These are phyloP conservation scores for Ochropleura leucogaster DNA, from an alignment of 2,888 invertebrate species.

Conservation along the genomic window DNA sequence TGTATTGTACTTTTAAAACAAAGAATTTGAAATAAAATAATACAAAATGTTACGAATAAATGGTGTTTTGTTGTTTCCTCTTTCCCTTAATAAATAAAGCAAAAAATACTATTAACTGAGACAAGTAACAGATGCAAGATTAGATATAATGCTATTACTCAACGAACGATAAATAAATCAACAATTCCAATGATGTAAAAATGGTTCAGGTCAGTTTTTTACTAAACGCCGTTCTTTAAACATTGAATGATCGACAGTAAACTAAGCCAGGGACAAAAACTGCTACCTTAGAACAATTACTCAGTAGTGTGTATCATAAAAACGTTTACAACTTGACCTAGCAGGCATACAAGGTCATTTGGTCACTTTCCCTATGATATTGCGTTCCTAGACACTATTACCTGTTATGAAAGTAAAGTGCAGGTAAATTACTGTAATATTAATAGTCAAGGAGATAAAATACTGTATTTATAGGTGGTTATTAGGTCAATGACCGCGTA, in stretches of 20 bases:
- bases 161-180: constrained; percentile 38
- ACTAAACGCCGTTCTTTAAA: constrained; percentile 17
- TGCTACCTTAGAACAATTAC: constrained; percentile 53
- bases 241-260: constrained; percentile 53
- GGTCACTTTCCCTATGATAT: constrained; percentile 58
- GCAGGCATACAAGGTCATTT: constrained; percentile 53
- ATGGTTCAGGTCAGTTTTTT: constrained; percentile 39
- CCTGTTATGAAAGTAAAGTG: constrained; percentile 33
- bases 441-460: constrained; percentile 4
- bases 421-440: constrained; percentile 18
- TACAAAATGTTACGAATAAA: constrained; percentile 75
- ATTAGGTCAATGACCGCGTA: constrained; percentile 30
- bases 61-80: constrained; percentile 62
- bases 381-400: constrained; percentile 28
- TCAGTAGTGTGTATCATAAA: constrained; percentile 48
- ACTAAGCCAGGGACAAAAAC: constrained; percentile 62
- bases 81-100: neutral
- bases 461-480: constrained; percentile 8
- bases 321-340: constrained; percentile 60
- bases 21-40: constrained; percentile 81
- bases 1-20: constrained; percentile 83
- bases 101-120: constrained; percentile 1
- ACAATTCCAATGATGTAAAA: constrained; percentile 39
- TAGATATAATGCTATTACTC: constrained; percentile 37
- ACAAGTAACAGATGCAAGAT: constrained; percentile 20